A percentile compares a stretch with the other conserved stretches of the same genome.
These are phyloP conservation scores for Lordiphosa clarofinis DNA, from an alignment of 1,140 invertebrate species.

Conservation along the genomic window DNA sequence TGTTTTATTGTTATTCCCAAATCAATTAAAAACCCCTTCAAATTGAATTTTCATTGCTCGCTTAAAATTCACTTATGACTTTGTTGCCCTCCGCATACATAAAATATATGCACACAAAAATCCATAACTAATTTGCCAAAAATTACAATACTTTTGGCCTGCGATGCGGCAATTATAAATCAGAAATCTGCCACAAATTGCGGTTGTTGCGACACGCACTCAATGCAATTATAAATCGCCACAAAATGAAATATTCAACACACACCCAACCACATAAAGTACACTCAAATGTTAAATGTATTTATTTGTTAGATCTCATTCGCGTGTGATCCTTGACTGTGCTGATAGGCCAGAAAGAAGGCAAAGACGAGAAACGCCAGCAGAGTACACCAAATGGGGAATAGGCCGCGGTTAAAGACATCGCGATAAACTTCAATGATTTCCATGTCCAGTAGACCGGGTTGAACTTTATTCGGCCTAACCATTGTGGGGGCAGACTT, in stretches of 20 bases:
- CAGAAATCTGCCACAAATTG: slow-evolving; percentile 20
- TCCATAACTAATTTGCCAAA: slow-evolving; percentile 15
- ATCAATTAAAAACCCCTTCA: not conserved
- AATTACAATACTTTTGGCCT: slow-evolving; percentile 5
- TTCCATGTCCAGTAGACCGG: not conserved
- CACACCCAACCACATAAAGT: no score
- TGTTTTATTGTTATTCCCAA: not conserved
- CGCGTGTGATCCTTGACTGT: slow-evolving; percentile 6
- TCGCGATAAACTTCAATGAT: slow-evolving; percentile 44
- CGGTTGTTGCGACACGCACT: slow-evolving; percentile 16
- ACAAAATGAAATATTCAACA: slow-evolving; percentile 11
- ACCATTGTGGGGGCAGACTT: not conserved
- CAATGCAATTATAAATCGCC: slow-evolving; percentile 1
- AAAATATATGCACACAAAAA: slow-evolving; percentile 5
- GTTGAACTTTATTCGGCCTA: no score
- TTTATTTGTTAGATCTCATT: slow-evolving; percentile 1
- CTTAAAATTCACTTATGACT: slow-evolving; percentile 1
- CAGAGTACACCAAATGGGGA: slow-evolving; percentile 14
- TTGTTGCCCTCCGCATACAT: slow-evolving; percentile 4
- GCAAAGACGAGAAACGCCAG: slow-evolving; percentile 26
- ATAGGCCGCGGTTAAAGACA: slow-evolving; percentile 22
- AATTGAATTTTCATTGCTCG: not conserved
- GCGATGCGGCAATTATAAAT: slow-evolving; percentile 24
- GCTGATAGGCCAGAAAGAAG: slow-evolving; percentile 19
- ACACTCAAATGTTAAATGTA: slow-evolving; percentile 2